Evolutionary conservation across 2,113 vertebrate species (phyloP).

Genomic region (Lasiurus borealis): DNA sequence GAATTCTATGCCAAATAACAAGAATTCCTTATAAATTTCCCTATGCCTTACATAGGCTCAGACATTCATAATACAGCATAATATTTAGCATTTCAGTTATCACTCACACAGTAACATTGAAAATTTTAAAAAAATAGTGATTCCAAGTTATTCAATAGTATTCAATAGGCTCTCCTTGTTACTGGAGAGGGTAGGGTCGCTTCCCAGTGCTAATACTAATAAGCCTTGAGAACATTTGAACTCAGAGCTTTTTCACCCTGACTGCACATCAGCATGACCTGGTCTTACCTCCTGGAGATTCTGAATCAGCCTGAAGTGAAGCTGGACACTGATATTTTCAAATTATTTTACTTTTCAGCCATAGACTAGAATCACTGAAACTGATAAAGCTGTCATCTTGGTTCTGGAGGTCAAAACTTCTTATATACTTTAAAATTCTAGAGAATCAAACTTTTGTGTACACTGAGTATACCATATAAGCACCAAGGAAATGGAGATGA

Average conservation of each 20-base stretch:
- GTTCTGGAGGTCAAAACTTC: conserved; percentile 55
- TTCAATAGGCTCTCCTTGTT: not conserved
- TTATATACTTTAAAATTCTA: conserved; percentile 2
- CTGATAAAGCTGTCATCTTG: not conserved
- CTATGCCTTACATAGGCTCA: not conserved
- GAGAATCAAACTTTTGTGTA: not conserved
- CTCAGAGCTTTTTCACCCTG: not conserved
- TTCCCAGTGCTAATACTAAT: not conserved
- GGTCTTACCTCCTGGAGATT: not conserved
- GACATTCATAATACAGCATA: not conserved
- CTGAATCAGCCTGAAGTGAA: not conserved
- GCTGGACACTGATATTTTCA: not conserved
- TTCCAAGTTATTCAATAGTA: conserved; percentile 13
- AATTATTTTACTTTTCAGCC: conserved; percentile 50
- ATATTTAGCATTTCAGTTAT: not conserved
- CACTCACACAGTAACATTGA: not conserved
- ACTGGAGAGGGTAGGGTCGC: not conserved
- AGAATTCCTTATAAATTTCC: not conserved
- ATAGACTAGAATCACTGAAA: not conserved
- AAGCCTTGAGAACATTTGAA: not conserved
- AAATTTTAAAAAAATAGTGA: not conserved
- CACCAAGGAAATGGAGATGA: not conserved
- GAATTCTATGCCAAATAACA: not conserved
- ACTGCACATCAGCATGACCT: not conserved
- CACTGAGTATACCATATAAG: not conserved